Percentiles rank a stretch among this genome's conserved stretches.
Conservation (phyloP, 2,888 invertebrate genomes). For the Argyresthia albistria region DNA sequence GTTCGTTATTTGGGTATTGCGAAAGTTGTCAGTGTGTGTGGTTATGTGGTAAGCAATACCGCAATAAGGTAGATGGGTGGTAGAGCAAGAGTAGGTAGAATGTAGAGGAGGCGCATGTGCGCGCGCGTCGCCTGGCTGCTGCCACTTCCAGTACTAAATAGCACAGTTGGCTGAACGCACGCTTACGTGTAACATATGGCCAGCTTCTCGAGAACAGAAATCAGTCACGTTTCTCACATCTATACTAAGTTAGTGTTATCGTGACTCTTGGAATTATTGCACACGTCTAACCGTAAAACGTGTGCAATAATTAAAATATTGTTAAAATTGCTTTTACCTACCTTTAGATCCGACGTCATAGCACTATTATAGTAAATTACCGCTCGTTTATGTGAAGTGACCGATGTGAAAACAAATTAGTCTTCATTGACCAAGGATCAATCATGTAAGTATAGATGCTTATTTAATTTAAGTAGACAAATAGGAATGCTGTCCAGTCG, state of each 20-base stretch:
- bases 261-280: no score
- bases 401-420: not conserved
- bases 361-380: not conserved
- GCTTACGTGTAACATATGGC: constrained; percentile 2
- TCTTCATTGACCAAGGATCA: not conserved
- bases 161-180: not conserved
- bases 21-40: not conserved
- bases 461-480: no score
- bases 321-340: no score
- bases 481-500: not conserved
- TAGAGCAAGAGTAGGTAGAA: no score
- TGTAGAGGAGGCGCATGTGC: not conserved
- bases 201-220: not conserved
- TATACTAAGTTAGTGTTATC: not conserved
- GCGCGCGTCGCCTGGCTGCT: not conserved
- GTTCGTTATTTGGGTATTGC: not conserved
- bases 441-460: not conserved
- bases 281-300: no score
- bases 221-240: not conserved
- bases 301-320: no score
- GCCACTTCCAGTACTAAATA: not conserved
- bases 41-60: not conserved
- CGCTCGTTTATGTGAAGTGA: not conserved
- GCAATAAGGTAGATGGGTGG: no score
- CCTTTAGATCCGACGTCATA: not conserved